A percentile compares a stretch with the other conserved stretches of the same genome.
Evolutionary conservation across 2,797 vertebrate species (phyloP).

Genomic region (Sardinella longiceps): DNA sequence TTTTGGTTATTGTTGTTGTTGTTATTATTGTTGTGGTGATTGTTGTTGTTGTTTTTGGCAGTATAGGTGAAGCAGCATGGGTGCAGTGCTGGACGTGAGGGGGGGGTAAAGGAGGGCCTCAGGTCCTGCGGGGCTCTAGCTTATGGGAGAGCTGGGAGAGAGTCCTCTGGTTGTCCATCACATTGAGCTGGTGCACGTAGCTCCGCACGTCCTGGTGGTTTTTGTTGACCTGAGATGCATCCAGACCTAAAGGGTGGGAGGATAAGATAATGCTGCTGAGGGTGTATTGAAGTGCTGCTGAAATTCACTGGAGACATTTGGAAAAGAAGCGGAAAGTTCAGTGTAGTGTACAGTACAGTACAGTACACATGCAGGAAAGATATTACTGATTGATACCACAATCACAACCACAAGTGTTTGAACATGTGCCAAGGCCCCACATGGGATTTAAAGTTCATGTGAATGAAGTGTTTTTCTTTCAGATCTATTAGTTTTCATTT

Average conservation of each 20-base stretch:
- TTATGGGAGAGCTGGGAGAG: slow-evolving; percentile 94
- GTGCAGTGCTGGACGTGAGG: slow-evolving; percentile 44
- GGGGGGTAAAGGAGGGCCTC: slow-evolving; percentile 60
- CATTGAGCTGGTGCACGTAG: slow-evolving; percentile 92
- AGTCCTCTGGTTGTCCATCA: slow-evolving; percentile 98
- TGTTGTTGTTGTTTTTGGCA: slow-evolving; percentile 61
- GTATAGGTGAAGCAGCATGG: slow-evolving; percentile 70
- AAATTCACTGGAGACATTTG: background rate
- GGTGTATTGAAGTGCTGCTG: background rate
- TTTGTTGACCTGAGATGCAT: slow-evolving; percentile 87
- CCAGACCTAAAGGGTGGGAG: slow-evolving; percentile 75
- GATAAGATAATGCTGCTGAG: background rate
- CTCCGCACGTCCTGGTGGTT: slow-evolving; percentile 91
- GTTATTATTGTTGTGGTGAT: background rate
- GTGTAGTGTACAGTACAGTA: too few relatives aligned
- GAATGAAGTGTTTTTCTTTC: background rate
- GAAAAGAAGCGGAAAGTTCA: background rate
- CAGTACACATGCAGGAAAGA: background rate
- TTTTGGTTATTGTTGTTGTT: background rate
- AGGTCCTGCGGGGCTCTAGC: slow-evolving; percentile 92
- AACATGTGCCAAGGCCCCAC: background rate
- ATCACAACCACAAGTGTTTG: too few relatives aligned
- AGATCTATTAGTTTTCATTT: too few relatives aligned
- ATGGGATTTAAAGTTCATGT: background rate
- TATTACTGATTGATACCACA: background rate